Percentiles rank a stretch among this genome's conserved stretches.
Conservation (phyloP, 1,140 invertebrate species). For the Rhyacophila brunnea region DNA sequence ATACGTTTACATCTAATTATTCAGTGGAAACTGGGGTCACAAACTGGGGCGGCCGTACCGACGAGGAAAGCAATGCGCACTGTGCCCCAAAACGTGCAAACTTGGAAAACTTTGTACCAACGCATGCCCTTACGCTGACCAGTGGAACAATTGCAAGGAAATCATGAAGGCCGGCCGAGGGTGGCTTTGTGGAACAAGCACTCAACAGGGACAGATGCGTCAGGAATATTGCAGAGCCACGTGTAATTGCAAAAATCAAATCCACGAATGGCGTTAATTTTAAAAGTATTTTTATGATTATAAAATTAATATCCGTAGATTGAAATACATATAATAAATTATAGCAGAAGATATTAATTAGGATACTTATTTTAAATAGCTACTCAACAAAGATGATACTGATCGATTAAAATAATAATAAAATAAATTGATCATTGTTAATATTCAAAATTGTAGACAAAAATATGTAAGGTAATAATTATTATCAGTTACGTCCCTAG, state of each 20-base stretch:
- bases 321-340: no score
- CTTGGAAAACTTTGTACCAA: constrained; percentile 68
- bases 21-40: constrained; percentile 68
- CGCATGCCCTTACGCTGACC: constrained; percentile 66
- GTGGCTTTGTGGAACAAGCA: constrained; percentile 64
- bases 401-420: no score
- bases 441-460: no score
- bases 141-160: constrained; percentile 72
- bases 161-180: constrained; percentile 56
- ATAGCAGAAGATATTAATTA: no score
- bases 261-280: constrained; percentile 41
- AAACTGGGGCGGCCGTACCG: constrained; percentile 66
- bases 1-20: constrained; percentile 36
- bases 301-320: no score
- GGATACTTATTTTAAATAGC: no score
- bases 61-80: constrained; percentile 61
- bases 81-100: constrained; percentile 65
- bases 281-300: no score
- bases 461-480: no score
- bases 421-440: no score
- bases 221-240: constrained; percentile 68
- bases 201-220: constrained; percentile 55
- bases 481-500: no score
- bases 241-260: constrained; percentile 63
- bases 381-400: no score